Evolutionary conservation across 23 tunicate genomes (phyloP), one percentile per base, ranked within the genome.

Genomic region (Halocynthia roretzi): DNA sequence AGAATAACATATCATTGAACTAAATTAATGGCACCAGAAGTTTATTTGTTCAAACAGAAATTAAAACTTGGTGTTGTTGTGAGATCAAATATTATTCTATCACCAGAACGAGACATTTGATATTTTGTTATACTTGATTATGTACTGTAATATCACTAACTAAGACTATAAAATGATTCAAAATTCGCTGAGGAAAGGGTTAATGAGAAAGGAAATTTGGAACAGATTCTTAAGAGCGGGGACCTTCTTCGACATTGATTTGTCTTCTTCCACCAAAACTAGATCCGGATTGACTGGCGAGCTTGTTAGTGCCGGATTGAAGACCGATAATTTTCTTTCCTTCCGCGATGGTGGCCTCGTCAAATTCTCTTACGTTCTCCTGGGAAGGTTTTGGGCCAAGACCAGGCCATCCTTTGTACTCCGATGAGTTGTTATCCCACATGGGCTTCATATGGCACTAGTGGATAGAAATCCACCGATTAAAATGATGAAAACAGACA

Each of bases 241-340:
- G 1, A 31, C 44, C 44, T 31, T 31, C 2, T 31, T 31, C 44
- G 44, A 31, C 44, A 11, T 75, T 84, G 73, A 90, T 68, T 63
- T 91, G 83, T 76, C 97, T 71, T 19, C 87, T 71, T 6, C 77
- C 87, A 12, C 97, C 91, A 71, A 91, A 91, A 53, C 72, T 53
- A 55, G 85, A 91, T 5, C 97, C 97, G 44, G 86, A 51, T 64
- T 91, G 97, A 68, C 91, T 85, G 11, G 97, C 97, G 14, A 85
- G 76, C 54, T 91, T 77, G 87, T 91, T 91, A 21, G 97, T 78
- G 23, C 96, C 96, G 17, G 97, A 91, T 73, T 91, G 97, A 57
- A 85, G 85, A 7, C 97, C 97, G 31, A 91, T 91, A 7, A 85
- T 53, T 61, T 91, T 81, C 71, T 78, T 81, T 63, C 97, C 97